Evolutionary conservation across 2,888 invertebrate species (phyloP), one percentile per base, ranked within the genome.

Genomic region (Halictus ligatus): DNA sequence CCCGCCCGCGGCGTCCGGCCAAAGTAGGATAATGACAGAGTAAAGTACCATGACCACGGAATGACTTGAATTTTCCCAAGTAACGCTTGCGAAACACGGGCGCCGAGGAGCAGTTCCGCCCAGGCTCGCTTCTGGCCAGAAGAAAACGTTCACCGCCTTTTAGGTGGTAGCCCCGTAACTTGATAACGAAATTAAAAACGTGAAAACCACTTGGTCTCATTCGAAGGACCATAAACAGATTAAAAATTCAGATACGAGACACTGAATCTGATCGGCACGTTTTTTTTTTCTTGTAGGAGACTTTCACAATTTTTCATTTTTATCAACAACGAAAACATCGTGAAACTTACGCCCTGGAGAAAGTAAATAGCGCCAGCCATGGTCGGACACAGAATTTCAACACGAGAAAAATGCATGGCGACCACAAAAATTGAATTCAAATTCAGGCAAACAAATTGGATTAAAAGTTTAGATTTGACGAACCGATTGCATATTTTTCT

Each of bases 61-160:
- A 79, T 75, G 78, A 87, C 86, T 86, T 76, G 86, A 87, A 83
- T 89, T 89, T 89, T 84, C 82, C 75, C 79, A 69, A 80, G 67
- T 54, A 67, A 75, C 54, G 25, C 60, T 89, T 88, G 72, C 88
- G 71, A 77, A 89, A 89, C 29, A 81, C 78, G 76, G 58, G n/a
- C 83, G 50, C 58, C 77, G n/a, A 60, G 21, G 64, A 67, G 46
- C 80, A 75, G 35, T 25, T 67, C 67, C 54, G 48, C 72, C 29
- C 35, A 46, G 72, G 72, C 58, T 25, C 60, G 73, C 73, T 29
- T 48, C 18, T 18, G 48, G 54, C 15, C 48, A 67, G 13, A 40
- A 15, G 29, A 54, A 74, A 78, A 43, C 35, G 12, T 15, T 21
- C 43, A 21, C 18, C 58, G 50, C n/a, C 75, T 60, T 77, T 75